Percentiles rank a stretch among this genome's conserved stretches.
Evolutionary conservation across 2,888 invertebrate genomes (phyloP).

Genomic region (Selenia dentaria): DNA sequence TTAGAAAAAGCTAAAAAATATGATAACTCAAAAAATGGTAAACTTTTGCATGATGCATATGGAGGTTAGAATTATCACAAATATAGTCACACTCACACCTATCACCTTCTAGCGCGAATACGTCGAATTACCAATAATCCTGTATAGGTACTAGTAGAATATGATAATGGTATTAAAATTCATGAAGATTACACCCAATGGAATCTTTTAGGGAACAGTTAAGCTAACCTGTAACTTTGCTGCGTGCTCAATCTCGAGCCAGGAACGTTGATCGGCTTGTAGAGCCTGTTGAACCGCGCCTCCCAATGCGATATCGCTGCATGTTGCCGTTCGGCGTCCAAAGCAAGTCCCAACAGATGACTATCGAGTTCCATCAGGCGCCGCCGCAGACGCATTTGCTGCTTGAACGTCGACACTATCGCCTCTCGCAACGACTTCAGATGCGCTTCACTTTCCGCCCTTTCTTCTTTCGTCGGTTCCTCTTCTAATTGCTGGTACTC

Average conservation of each 20-base stretch:
- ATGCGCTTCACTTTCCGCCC: slow-evolving; percentile 69
- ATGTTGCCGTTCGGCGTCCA: slow-evolving; percentile 95
- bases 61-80: too few species aligned
- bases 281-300: slow-evolving; percentile 90
- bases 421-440: slow-evolving; percentile 91
- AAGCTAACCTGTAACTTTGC: slow-evolving; percentile 84
- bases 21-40: too few species aligned
- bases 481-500: slow-evolving; percentile 48
- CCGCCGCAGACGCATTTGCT: slow-evolving; percentile 95
- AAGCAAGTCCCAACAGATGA: slow-evolving; percentile 92
- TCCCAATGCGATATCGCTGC: slow-evolving; percentile 96
- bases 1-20: too few species aligned
- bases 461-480: slow-evolving; percentile 56
- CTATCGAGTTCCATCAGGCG: slow-evolving; percentile 96
- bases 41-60: too few species aligned
- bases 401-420: slow-evolving; percentile 94
- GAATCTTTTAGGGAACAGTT: too few species aligned
- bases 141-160: too few species aligned
- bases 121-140: too few species aligned
- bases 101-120: too few species aligned
- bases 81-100: too few species aligned
- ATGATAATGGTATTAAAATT: too few species aligned
- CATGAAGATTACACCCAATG: too few species aligned
- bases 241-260: slow-evolving; percentile 85
- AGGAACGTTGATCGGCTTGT: slow-evolving; percentile 85